phyloP scores from a whole-genome alignment of 2,797 vertebrate species.

The Cirrhinus molitorella region DNA sequence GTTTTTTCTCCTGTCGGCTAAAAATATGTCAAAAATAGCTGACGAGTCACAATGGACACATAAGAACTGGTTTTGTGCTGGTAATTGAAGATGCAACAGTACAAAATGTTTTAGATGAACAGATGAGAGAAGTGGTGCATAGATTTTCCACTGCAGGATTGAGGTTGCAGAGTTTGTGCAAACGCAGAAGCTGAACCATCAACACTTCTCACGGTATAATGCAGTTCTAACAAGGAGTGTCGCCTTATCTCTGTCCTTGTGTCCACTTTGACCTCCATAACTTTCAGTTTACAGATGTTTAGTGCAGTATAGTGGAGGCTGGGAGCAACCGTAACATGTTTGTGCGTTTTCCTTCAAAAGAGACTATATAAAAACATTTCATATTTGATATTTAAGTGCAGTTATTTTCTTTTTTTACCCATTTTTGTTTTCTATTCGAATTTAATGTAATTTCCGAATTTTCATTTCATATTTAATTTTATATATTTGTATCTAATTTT shows the following conservation, averaged over 20 bases:
- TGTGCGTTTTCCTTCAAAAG: neutral
- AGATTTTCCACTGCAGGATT: neutral
- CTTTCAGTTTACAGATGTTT: neutral
- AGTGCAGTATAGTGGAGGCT: neutral
- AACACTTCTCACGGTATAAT: slow-evolving; percentile 31
- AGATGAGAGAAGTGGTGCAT: neutral
- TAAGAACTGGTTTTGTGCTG: neutral
- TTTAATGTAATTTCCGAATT: too few relatives aligned
- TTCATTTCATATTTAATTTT: too few relatives aligned
- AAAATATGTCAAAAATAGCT: slow-evolving; percentile 12
- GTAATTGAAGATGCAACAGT: neutral
- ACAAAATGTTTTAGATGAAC: slow-evolving; percentile 11
- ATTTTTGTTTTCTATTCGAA: too few relatives aligned
- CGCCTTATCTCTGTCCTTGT: neutral
- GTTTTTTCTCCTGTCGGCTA: neutral
- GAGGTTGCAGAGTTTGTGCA: neutral
- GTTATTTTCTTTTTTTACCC: too few relatives aligned
- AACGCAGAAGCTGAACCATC: slow-evolving; percentile 31
- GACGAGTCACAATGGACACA: neutral
- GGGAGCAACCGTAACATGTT: neutral
- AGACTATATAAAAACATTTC: too few relatives aligned
- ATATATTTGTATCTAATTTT: too few relatives aligned
- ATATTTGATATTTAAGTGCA: too few relatives aligned
- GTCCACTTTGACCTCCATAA: neutral
- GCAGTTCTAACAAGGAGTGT: neutral